Conservation (phyloP, 2,888 invertebrate genomes). For the Apomyelois bistriatella region DNA sequence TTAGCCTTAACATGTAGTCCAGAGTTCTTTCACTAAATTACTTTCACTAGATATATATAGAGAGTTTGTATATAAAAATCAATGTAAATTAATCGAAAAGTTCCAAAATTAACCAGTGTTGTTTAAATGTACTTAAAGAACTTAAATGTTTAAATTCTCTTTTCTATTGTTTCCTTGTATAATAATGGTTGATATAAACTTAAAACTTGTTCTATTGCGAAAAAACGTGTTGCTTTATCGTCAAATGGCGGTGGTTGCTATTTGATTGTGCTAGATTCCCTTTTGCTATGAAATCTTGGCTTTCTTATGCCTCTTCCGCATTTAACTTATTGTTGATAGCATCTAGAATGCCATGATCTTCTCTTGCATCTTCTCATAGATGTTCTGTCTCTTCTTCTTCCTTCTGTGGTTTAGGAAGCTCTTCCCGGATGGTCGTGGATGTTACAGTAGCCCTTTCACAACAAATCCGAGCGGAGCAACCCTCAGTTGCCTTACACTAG, state of each 20-base stretch:
- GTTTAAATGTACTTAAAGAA: conserved; percentile 79
- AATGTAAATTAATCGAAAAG: conserved; percentile 72
- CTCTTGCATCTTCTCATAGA: conserved; percentile 54
- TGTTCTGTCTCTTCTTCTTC: conserved; percentile 48
- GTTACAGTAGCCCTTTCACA: conserved; percentile 63
- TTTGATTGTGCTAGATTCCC: conserved; percentile 66
- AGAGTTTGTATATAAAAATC: conserved; percentile 76
- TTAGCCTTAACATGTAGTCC: conserved; percentile 73
- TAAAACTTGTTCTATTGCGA: conserved; percentile 82
- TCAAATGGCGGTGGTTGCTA: conserved; percentile 75
- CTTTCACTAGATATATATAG: conserved; percentile 74
- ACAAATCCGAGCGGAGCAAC: conserved; percentile 71
- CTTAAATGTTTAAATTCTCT: conserved; percentile 74
- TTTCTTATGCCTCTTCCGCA: conserved; percentile 68
- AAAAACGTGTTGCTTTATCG: conserved; percentile 81
- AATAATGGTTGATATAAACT: conserved; percentile 81
- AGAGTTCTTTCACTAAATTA: conserved; percentile 73
- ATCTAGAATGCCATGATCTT: conserved; percentile 59
- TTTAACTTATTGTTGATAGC: conserved; percentile 66
- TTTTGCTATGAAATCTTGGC: conserved; percentile 71
- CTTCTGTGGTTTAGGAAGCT: conserved; percentile 49
- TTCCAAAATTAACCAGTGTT: conserved; percentile 80
- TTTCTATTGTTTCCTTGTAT: conserved; percentile 77
- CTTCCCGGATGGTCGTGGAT: conserved; percentile 73
- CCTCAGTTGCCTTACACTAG: conserved; percentile 77